Conservation (phyloP, 2,888 invertebrate genomes). For the Megaustenia siamemsis region DNA sequence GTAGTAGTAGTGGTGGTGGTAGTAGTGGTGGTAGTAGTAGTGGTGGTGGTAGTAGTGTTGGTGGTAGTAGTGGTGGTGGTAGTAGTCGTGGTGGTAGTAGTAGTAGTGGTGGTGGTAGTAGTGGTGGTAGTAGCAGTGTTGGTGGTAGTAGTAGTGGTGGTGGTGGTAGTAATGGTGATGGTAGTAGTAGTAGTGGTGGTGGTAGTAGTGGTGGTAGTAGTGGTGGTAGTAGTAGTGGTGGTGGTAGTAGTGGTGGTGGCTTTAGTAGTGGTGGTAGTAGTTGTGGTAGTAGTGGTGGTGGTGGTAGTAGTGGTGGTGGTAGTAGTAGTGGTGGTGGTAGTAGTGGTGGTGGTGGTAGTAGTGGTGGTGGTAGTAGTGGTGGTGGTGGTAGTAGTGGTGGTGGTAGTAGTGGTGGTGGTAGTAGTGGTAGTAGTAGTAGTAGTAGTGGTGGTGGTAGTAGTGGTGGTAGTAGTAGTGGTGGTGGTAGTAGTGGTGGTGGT, state of each 20-base stretch:
- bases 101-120: not conserved
- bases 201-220: slow-evolving; percentile 1
- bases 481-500: not conserved
- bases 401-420: not conserved
- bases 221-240: not conserved
- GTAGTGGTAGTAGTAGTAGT: not conserved
- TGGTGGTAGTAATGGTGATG: not conserved
- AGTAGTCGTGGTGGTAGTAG: not conserved
- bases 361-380: not conserved
- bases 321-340: not conserved
- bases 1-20: not conserved
- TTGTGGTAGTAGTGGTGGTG: not conserved
- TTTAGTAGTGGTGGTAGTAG: not conserved
- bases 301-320: not conserved
- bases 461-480: not conserved
- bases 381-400: not conserved
- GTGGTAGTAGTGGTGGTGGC: not conserved
- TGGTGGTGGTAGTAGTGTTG: not conserved
- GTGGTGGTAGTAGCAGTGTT: not conserved
- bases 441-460: not conserved
- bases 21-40: not conserved
- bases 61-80: not conserved
- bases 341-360: not conserved
- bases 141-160: slow-evolving; percentile 20
- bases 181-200: slow-evolving; percentile 32